phyloP scores from a whole-genome alignment of 2,113 vertebrate genomes.

The Pituophis catenifer region DNA sequence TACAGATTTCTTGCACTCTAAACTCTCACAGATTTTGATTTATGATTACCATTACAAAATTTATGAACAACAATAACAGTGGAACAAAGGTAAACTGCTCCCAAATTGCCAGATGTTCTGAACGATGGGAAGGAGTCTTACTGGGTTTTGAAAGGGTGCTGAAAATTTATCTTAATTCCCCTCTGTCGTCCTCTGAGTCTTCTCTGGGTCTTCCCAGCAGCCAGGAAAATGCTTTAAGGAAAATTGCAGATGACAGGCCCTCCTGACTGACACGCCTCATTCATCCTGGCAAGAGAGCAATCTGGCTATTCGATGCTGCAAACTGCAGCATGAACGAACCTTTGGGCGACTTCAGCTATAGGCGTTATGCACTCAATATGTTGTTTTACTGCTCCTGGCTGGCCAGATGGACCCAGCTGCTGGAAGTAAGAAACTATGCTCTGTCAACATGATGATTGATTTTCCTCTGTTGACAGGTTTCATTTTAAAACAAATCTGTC shows the following conservation, averaged over 20 bases:
- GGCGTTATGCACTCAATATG: not conserved
- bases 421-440: not conserved
- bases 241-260: not conserved
- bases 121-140: not conserved
- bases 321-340: not conserved
- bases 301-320: not conserved
- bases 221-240: not conserved
- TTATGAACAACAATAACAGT: not conserved
- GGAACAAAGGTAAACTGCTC: not conserved
- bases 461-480: not conserved
- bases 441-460: not conserved
- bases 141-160: not conserved
- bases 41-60: not conserved
- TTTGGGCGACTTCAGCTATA: not conserved
- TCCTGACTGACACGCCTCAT: not conserved
- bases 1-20: not conserved
- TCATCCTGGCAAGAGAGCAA: not conserved
- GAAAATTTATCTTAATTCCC: not conserved
- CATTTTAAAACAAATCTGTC: not conserved
- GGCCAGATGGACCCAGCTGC: not conserved
- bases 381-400: not conserved
- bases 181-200: not conserved
- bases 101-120: not conserved
- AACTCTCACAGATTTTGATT: not conserved
- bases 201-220: not conserved